Evolutionary conservation across 2,888 invertebrate genomes (phyloP).

Genomic region (Tetheella fluctuosa): DNA sequence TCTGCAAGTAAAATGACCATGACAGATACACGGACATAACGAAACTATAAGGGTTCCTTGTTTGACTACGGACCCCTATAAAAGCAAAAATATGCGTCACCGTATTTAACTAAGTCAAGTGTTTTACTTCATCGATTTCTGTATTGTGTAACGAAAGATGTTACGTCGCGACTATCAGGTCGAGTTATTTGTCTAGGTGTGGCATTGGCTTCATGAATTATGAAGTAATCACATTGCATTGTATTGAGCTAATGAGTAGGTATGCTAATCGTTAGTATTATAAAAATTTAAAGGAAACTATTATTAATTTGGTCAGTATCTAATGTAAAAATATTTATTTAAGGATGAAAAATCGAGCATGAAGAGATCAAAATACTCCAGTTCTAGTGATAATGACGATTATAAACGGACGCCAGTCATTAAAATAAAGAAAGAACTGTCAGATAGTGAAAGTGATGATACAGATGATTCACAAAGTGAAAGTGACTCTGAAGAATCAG

Average conservation of each 20-base stretch:
- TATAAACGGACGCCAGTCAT: slow-evolving; percentile 47
- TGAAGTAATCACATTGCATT: not conserved
- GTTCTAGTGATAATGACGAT: slow-evolving; percentile 58
- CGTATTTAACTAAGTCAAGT: not conserved
- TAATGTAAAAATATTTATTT: slow-evolving; percentile 27
- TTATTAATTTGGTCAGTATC: not conserved
- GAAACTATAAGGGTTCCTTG: too few relatives aligned
- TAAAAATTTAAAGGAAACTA: not conserved
- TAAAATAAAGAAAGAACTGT: slow-evolving; percentile 50
- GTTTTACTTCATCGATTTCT: not conserved
- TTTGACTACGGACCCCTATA: too few relatives aligned
- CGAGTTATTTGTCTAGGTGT: slow-evolving; percentile 10
- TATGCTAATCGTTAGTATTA: not conserved
- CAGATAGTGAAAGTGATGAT: slow-evolving; percentile 45
- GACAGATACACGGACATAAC: too few relatives aligned
- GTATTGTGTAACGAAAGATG: not conserved
- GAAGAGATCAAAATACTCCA: slow-evolving; percentile 61
- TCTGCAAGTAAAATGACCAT: too few relatives aligned
- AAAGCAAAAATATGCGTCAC: not conserved
- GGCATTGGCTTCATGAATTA: not conserved
- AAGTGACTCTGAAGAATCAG: slow-evolving; percentile 57
- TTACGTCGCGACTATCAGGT: not conserved
- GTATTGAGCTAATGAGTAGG: not conserved
- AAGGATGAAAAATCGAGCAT: slow-evolving; percentile 67
- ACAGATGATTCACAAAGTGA: slow-evolving; percentile 58